Evolutionary conservation across 1,140 invertebrate genomes (phyloP), one percentile per base, ranked within the genome.

Genomic region (Heliconius melpomene): DNA sequence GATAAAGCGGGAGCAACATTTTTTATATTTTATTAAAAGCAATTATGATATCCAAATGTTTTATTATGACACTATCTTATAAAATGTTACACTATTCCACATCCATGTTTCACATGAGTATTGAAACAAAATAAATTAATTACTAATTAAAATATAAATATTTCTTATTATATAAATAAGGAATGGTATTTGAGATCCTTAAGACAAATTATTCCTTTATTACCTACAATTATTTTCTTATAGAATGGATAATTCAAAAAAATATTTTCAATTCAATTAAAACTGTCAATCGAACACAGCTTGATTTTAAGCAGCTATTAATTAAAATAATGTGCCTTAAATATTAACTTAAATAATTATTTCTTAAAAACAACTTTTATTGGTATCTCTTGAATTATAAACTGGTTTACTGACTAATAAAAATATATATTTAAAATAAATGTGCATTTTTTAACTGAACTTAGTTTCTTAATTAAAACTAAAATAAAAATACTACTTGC

Each of bases 91-190:
- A 87, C 84, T 85, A 84, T 81, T 78, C 71, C 76, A 84, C 80
- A 82, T 84, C 82, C 87, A 91, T 91, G 89, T 91, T 87, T 81
- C 72, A 92, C 91, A 93, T 90, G 90, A 91, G 88, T 90, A 91
- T 91, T 91, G 38, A 85, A 86, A 81, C 82, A 75, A 79, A 66
- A 66, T 54, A 83, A 26, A 66, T 85, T 80, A 60, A 80, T 78
- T n/a, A 29, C 72, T 82, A 83, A 77, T 82, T 75, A 82, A 79
- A 81, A 84, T 81, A 78, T 36, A 66, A 66, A 80, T 71, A 80
- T 52, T 75, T 79, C 75, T 20, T 52, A 52, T 20, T 84, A 75
- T 16, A 29, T 66, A 77, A 70, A 83, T 72, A 81, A 82, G 84
- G 84, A 87, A 85, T 86, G 79, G 18, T 72, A 66, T 26, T 66